Percentiles rank a stretch among this genome's conserved stretches.
These are phyloP conservation scores for Psophia crepitans DNA, from an alignment of 2,113 vertebrate species.

Conservation along the genomic window DNA sequence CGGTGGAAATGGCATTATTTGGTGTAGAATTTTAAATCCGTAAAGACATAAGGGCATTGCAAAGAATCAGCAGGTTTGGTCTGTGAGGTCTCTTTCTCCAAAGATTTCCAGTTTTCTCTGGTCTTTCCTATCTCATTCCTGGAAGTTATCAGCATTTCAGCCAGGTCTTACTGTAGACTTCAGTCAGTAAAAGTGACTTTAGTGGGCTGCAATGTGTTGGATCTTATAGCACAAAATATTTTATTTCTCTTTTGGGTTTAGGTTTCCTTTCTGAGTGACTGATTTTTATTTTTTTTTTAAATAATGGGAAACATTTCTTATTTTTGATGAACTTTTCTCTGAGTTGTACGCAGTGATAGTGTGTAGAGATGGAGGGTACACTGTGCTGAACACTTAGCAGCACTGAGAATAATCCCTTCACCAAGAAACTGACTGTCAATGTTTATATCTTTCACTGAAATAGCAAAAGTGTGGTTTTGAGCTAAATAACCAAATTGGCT, in stretches of 20 bases:
- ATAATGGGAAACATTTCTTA: not conserved
- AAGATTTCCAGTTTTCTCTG: not conserved
- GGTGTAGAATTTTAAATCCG: not conserved
- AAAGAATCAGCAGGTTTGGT: not conserved
- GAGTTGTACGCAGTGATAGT: not conserved
- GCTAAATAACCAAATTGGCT: not conserved
- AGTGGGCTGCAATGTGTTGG: not conserved
- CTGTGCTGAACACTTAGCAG: not conserved
- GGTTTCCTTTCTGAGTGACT: not conserved
- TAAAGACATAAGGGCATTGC: not conserved
- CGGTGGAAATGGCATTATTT: not conserved
- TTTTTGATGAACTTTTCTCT: not conserved
- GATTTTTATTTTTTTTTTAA: not conserved
- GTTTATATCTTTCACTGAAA: not conserved
- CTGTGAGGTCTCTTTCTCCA: not conserved
- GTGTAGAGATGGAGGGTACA: not conserved
- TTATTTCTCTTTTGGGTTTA: not conserved
- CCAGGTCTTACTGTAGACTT: not conserved
- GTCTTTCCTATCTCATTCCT: not conserved
- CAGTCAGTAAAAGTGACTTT: not conserved
- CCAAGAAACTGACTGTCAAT: not conserved
- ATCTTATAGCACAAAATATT: not conserved
- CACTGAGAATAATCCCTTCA: not conserved
- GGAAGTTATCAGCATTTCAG: not conserved
- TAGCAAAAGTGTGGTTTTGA: not conserved